Evolutionary conservation across 2,113 vertebrate species (phyloP).

Genomic region (Ammodytes marinus): DNA sequence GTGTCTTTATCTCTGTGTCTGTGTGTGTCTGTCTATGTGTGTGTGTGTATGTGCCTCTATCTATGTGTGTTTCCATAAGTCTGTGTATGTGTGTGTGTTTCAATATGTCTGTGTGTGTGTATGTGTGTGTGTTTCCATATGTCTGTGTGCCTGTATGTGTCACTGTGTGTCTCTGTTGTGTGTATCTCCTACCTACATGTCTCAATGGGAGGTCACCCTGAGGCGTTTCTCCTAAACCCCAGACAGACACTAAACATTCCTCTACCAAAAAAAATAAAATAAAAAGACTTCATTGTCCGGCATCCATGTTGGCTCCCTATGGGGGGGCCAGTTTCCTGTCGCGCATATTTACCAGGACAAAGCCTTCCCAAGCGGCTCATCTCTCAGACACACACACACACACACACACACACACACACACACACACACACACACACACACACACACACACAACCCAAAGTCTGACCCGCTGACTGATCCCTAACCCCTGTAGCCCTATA

Average conservation of each 20-base stretch:
- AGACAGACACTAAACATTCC: constrained; percentile 68
- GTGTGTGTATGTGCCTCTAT: no score
- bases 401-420: no score
- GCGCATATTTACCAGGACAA: constrained; percentile 36
- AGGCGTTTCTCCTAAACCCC: constrained; percentile 26
- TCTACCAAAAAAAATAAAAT: constrained; percentile 15
- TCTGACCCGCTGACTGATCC: constrained; percentile 41
- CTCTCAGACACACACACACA: background rate
- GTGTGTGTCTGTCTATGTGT: no score
- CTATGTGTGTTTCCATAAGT: no score
- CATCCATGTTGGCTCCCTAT: background rate
- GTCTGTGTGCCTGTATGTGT: constrained; percentile 9
- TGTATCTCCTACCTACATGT: constrained; percentile 13
- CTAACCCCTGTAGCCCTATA: background rate
- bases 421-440: no score
- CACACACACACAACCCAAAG: background rate
- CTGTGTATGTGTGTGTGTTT: no score
- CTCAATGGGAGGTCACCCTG: constrained; percentile 49
- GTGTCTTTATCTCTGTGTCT: no score
- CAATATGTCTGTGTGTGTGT: constrained; percentile 6
- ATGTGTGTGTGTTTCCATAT: background rate
- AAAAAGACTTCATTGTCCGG: constrained; percentile 57
- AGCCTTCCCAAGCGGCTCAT: constrained; percentile 38
- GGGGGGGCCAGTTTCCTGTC: constrained; percentile 9
- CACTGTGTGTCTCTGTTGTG: constrained; percentile 4